phyloP scores from a whole-genome alignment of 2,797 vertebrate species.

The Cryptoprocta ferox region DNA sequence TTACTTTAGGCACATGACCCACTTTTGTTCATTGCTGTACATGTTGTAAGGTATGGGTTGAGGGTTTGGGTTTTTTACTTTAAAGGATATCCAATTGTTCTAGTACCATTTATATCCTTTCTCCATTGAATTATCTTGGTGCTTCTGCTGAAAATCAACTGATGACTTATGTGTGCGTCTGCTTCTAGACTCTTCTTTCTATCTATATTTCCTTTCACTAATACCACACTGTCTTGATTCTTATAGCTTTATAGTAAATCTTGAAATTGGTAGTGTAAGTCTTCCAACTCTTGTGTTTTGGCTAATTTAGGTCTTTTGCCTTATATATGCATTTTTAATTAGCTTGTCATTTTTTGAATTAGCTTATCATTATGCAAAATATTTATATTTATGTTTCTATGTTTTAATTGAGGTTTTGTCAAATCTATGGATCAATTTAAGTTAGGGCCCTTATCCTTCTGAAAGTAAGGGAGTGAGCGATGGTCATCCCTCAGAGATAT shows the following conservation, averaged over 20 bases:
- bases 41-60: background rate
- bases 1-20: background rate
- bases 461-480: background rate
- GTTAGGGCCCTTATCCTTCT: background rate
- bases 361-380: background rate
- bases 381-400: background rate
- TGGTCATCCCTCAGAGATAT: background rate
- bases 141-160: background rate
- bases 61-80: background rate
- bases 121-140: background rate
- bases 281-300: background rate
- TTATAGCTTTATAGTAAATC: background rate
- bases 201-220: background rate
- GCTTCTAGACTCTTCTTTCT: background rate
- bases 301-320: background rate
- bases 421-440: background rate
- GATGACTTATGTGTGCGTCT: background rate
- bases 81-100: background rate
- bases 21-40: background rate
- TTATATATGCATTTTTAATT: background rate
- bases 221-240: no score
- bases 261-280: background rate
- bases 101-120: background rate
- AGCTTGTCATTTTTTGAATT: background rate
- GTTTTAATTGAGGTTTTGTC: slow-evolving; percentile 1